Evolutionary conservation across 92 coral and sea anemone genomes (phyloP), one percentile per base, ranked within the genome.

Genomic region (Zoanthus sociatus): DNA sequence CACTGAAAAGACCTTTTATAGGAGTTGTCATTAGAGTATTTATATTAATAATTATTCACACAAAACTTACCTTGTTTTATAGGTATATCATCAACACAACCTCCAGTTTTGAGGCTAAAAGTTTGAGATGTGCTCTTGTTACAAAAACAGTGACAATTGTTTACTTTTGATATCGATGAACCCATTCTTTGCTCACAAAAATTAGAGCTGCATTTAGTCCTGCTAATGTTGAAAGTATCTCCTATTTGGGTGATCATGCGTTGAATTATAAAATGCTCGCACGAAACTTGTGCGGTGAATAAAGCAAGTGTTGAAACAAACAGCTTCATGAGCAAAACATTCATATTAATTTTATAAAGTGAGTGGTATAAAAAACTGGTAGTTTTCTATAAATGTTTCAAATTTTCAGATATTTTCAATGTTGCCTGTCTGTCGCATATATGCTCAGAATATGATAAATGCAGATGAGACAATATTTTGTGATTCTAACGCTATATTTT

Each of bases 181-280:
- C 18, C 54, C 3, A n/a, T 56, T n/a, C 26, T 6, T 30, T 78
- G n/a, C 14, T 67, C 18, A 9, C 83, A 78, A 16, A 60, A 63
- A 16, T 60, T 15, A 32, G 55, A 15, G 16, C 15, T 17, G 17
- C 83, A 78, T 63, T 58, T 58, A 0, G 20, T 14, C 50, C 17
- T 58, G 46, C 60, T 9, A 18, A 16, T 54, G 42, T 60, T 14
- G 26, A 78, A 60, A 15, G 42, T 46, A 7, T 78, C 84, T 78
- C 84, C 84, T 0, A 53, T 61, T 60, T 78, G 84, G 42, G 37
- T 78, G 18, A 37, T 48, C 71, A 60, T 37, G 26, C 84, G 84
- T n/a, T 20, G 72, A 20, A 78, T 7, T 58, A 72, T 60, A 30
- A 18, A 78, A 42, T 3, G 18, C 17, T 61, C n/a, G 0, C 71